A percentile compares a stretch with the other conserved stretches of the same genome.
These are phyloP conservation scores for Bothrops jararaca DNA, from an alignment of 2,113 vertebrate genomes.

Conservation along the genomic window DNA sequence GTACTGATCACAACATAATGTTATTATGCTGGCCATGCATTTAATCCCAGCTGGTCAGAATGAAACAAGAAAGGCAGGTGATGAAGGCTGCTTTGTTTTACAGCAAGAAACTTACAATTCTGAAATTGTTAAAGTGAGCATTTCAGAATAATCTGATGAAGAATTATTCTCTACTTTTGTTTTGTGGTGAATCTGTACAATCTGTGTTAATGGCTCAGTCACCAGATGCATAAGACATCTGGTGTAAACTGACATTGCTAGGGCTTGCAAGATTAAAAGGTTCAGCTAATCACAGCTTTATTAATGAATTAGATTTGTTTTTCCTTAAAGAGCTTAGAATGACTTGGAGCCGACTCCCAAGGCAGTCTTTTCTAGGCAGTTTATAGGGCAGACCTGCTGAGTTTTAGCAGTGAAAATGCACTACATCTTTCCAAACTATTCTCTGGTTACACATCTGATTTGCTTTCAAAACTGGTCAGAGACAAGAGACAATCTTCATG, in stretches of 20 bases:
- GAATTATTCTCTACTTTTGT: background rate
- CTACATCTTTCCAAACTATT: background rate
- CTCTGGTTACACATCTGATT: background rate
- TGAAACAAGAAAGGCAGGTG: background rate
- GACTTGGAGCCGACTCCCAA: background rate
- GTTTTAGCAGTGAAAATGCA: background rate
- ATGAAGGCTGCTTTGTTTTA: background rate
- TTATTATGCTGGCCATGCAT: constrained; percentile 21
- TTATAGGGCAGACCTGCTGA: background rate
- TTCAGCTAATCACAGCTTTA: background rate
- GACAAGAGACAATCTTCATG: background rate
- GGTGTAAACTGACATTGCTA: background rate
- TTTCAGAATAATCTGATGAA: background rate
- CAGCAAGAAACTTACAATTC: background rate
- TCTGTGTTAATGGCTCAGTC: background rate
- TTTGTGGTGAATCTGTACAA: background rate
- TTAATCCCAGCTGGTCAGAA: constrained; percentile 27
- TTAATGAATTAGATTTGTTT: constrained; percentile 6
- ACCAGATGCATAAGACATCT: background rate
- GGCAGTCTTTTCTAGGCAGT: background rate
- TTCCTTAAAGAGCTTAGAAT: background rate
- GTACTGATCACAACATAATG: constrained; percentile 22
- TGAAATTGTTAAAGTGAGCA: background rate
- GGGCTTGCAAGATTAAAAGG: background rate
- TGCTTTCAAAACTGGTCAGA: background rate